Evolutionary conservation across 2,113 vertebrate species (phyloP).

Genomic region (Caretta caretta): DNA sequence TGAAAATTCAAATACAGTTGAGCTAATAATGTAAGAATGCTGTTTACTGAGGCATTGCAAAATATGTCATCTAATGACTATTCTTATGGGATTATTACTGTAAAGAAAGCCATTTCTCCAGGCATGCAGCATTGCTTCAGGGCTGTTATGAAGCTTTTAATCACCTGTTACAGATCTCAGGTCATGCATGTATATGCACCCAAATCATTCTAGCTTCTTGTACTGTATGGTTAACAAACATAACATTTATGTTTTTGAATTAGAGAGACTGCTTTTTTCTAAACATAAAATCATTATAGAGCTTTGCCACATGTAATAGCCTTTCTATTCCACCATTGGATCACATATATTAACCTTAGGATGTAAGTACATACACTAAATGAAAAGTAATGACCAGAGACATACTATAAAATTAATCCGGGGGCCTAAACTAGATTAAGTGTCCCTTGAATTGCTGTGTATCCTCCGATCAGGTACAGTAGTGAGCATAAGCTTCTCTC

Average conservation of each 20-base stretch:
- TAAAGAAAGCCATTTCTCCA: background rate
- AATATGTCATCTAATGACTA: background rate
- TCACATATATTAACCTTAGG: background rate
- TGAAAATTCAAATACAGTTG: background rate
- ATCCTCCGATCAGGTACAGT: background rate
- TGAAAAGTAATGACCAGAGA: background rate
- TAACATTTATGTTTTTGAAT: background rate
- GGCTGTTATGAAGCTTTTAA: background rate
- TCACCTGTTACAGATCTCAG: background rate
- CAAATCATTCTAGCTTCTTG: constrained; percentile 10
- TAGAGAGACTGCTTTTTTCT: background rate
- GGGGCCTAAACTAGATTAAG: background rate
- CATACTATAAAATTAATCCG: background rate
- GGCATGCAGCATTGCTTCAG: background rate
- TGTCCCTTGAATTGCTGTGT: background rate
- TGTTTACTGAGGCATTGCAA: background rate
- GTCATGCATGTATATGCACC: background rate
- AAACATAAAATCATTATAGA: background rate
- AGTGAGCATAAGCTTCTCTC: background rate
- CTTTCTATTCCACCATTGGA: background rate
- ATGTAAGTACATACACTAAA: background rate
- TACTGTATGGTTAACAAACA: background rate
- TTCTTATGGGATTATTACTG: background rate
- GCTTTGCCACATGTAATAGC: background rate
- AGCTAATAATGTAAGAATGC: constrained; percentile 17